Evolutionary conservation across 2,113 vertebrate genomes (phyloP).

Genomic region (Furnarius figulus): DNA sequence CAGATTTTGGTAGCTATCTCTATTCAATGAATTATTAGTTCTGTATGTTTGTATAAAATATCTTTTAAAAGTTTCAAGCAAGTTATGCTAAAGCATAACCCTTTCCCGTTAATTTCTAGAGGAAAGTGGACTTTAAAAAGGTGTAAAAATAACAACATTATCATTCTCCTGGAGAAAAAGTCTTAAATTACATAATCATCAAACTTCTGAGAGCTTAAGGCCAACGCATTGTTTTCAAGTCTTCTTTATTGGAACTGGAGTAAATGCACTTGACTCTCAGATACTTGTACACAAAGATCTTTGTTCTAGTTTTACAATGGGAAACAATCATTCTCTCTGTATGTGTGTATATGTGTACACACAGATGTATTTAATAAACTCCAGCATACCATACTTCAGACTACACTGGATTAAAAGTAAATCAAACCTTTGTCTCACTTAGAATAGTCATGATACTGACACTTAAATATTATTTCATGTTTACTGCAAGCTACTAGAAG

Average conservation of each 20-base stretch:
- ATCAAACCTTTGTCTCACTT: not conserved
- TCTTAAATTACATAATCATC: not conserved
- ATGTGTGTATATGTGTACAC: fast-evolving
- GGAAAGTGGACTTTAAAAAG: not conserved
- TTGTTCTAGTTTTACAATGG: not conserved
- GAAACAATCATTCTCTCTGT: not conserved
- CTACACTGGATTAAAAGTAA: not conserved
- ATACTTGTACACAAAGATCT: not conserved
- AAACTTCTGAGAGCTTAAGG: not conserved
- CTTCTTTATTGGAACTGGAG: not conserved
- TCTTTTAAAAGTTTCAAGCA: not conserved
- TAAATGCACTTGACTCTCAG: not conserved
- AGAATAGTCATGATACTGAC: not conserved
- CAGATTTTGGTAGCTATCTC: not conserved
- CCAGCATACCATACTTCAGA: not conserved
- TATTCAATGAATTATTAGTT: not conserved
- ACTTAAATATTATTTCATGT: not conserved
- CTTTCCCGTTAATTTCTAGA: not conserved
- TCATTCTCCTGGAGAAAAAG: not conserved
- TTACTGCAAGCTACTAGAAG: not conserved
- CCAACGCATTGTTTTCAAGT: not conserved
- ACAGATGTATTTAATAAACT: not conserved
- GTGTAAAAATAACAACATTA: not conserved
- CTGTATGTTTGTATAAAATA: not conserved
- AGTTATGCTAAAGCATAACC: not conserved